These are phyloP conservation scores for Riparia riparia DNA, from an alignment of 2,113 vertebrate species.

Conservation along the genomic window DNA sequence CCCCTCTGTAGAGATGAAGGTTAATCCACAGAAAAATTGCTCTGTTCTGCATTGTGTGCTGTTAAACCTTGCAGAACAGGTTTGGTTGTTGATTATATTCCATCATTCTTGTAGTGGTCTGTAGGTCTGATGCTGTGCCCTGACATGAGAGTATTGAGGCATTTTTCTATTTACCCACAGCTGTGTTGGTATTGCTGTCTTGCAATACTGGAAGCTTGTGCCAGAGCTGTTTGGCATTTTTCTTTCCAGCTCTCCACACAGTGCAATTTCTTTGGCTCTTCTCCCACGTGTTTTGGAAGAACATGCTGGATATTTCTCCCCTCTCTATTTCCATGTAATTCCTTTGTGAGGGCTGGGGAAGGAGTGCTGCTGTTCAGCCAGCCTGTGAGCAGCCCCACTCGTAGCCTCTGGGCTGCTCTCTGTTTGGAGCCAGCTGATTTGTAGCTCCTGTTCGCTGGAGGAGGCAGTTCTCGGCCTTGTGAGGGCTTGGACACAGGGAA, in stretches of 20 bases:
- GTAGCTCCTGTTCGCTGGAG: background rate
- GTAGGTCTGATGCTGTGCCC: background rate
- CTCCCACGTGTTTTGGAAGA: background rate
- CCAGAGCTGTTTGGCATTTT: background rate
- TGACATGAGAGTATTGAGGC: rapidly evolving
- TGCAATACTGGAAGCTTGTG: background rate
- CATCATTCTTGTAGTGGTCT: background rate
- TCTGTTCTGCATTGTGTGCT: background rate
- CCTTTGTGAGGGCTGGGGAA: background rate
- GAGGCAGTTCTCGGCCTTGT: rapidly evolving
- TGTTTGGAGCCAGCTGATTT: rapidly evolving
- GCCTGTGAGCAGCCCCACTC: rapidly evolving
- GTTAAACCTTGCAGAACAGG: background rate
- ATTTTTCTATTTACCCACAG: background rate
- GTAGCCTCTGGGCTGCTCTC: background rate
- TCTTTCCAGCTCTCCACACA: background rate
- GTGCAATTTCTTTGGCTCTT: background rate
- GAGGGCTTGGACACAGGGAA: background rate
- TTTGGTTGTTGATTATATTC: background rate
- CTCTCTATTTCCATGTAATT: background rate
- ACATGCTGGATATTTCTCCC: background rate
- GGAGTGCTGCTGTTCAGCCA: background rate
- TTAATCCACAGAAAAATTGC: conserved; percentile 33
- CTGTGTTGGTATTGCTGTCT: background rate
- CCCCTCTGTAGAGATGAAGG: background rate